Conservation (phyloP, 2,888 invertebrate species). For the Rhagonycha lutea region DNA sequence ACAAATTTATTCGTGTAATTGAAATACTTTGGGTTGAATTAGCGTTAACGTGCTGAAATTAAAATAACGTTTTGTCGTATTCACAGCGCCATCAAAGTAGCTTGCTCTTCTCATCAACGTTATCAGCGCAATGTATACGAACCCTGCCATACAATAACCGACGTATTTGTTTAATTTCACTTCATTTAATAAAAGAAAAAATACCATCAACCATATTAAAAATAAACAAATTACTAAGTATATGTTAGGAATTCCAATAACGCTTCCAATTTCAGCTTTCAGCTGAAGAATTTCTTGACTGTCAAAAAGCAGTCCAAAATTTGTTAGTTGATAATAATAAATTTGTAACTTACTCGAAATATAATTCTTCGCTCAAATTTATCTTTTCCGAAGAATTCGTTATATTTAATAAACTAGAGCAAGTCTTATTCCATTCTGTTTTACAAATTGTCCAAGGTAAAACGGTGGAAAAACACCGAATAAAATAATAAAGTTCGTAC, state of each 20-base stretch:
- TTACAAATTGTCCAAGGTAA: constrained; percentile 5
- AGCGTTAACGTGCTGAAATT: neutral
- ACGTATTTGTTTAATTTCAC: neutral
- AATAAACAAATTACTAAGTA: neutral
- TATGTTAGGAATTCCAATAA: neutral
- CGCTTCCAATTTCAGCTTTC: neutral
- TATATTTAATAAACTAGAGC: neutral
- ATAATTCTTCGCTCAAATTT: neutral
- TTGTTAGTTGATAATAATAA: neutral
- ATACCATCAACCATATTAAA: neutral
- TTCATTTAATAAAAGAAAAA: neutral
- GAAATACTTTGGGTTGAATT: neutral
- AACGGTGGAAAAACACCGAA: neutral
- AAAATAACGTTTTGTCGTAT: neutral
- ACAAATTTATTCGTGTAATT: neutral
- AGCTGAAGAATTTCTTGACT: neutral
- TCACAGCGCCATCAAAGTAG: neutral
- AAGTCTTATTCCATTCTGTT: neutral
- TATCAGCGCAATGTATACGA: neutral
- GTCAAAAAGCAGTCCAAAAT: neutral
- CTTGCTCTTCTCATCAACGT: neutral
- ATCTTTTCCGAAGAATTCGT: neutral
- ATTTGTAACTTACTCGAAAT: neutral
- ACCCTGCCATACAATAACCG: neutral
- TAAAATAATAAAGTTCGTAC: neutral